phyloP scores from a whole-genome alignment of 2,797 vertebrate genomes.

The Ibycter americanus region DNA sequence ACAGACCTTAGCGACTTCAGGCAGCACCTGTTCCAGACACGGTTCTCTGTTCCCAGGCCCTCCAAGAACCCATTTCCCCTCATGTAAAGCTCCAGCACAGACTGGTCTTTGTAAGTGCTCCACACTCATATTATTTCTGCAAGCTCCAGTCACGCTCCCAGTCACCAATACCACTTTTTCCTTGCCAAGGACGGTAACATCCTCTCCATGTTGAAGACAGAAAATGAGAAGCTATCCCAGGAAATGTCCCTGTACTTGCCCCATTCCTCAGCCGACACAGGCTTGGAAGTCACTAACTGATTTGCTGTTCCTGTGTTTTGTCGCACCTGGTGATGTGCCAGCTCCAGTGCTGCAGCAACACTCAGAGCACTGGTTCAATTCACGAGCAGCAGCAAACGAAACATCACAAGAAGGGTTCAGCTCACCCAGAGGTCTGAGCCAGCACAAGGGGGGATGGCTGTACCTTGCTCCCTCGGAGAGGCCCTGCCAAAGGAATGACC shows the following conservation, averaged over 20 bases:
- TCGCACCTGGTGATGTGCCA: rapidly evolving
- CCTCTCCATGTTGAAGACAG: not conserved
- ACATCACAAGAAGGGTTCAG: not conserved
- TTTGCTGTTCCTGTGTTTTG: not conserved
- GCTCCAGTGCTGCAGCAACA: not conserved
- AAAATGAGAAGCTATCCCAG: not conserved
- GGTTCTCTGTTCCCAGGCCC: not conserved
- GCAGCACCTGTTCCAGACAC: rapidly evolving
- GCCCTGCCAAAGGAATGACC: not conserved
- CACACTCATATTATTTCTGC: not conserved
- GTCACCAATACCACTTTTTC: rapidly evolving
- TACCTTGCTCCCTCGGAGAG: not conserved
- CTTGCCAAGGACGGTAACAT: not conserved
- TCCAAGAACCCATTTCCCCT: not conserved
- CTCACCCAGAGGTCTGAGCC: not conserved
- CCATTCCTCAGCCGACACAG: not conserved
- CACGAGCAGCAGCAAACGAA: not conserved
- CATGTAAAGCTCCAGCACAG: not conserved
- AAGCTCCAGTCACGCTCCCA: not conserved
- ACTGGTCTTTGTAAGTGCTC: not conserved
- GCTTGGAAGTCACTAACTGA: not conserved
- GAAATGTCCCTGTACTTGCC: not conserved
- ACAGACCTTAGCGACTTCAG: not conserved
- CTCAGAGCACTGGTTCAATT: not conserved
- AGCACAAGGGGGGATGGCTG: not conserved